phyloP scores from a whole-genome alignment of 1,140 invertebrate genomes.

The Parapsyche elsis region DNA sequence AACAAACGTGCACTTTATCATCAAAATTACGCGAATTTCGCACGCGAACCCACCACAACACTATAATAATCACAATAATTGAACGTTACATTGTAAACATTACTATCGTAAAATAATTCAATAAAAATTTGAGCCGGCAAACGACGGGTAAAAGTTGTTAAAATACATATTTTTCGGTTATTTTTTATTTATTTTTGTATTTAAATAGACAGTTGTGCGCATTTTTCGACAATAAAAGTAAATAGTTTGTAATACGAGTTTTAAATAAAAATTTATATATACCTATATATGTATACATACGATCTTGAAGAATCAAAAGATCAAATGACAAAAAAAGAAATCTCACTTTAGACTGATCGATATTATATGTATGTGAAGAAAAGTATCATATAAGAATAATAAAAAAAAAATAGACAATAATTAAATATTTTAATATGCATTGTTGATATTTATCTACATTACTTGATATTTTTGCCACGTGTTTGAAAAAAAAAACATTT shows the following conservation, averaged over 20 bases:
- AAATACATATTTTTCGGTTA: too few species aligned
- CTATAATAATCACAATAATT: conserved; percentile 4
- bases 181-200: too few species aligned
- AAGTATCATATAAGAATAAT: background rate
- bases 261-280: too few species aligned
- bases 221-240: conserved; percentile 9
- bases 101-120: too few species aligned
- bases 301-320: background rate
- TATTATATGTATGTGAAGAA: background rate
- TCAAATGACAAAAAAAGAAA: background rate
- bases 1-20: background rate
- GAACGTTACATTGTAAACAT: too few species aligned
- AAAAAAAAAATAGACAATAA: background rate
- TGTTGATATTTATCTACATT: background rate
- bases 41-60: background rate
- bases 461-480: background rate
- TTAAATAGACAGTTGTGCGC: background rate
- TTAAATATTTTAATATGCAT: background rate
- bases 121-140: too few species aligned
- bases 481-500: background rate
- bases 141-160: too few species aligned
- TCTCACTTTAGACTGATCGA: background rate
- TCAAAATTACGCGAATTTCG: background rate
- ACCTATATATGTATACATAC: background rate
- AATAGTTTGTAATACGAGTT: too few species aligned